Evolutionary conservation across 2,113 vertebrate species (phyloP).

Genomic region (Carassius gibelio): DNA sequence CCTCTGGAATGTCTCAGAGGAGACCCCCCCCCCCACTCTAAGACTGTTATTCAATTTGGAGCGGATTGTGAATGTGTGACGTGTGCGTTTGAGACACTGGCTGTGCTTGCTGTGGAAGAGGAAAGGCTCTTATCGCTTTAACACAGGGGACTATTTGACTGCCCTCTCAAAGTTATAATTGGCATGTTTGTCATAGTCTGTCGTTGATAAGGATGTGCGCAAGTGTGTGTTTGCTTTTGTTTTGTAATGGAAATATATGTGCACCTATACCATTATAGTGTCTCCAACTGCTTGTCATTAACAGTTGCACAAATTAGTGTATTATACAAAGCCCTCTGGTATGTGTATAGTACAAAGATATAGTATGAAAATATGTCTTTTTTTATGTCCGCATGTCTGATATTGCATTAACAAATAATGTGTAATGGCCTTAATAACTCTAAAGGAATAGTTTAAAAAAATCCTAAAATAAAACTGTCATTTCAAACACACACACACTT

Average conservation of each 20-base stretch:
- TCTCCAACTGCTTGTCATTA: conserved; percentile 29
- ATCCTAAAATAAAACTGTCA: background rate
- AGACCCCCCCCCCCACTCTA: background rate
- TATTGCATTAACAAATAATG: background rate
- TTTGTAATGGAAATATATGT: conserved; percentile 17
- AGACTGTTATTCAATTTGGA: conserved; percentile 19
- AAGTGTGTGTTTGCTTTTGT: conserved; percentile 12
- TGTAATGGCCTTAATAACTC: background rate
- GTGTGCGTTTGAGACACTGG: conserved; percentile 32
- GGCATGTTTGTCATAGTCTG: conserved; percentile 22
- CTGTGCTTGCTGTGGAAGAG: background rate
- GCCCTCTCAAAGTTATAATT: conserved; percentile 8
- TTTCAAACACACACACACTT: background rate
- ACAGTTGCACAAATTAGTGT: conserved; percentile 30
- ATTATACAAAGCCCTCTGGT: background rate
- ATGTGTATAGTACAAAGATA: conserved; percentile 6
- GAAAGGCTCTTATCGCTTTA: conserved; percentile 25
- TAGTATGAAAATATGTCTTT: background rate
- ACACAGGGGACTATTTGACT: conserved; percentile 24
- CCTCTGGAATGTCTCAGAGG: conserved; percentile 28
- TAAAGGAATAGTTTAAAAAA: background rate
- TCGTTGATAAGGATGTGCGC: conserved; percentile 19
- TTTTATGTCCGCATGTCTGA: background rate
- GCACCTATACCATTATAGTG: conserved; percentile 22
- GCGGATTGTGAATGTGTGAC: conserved; percentile 7